Evolutionary conservation across 2,113 vertebrate genomes (phyloP).

Genomic region (Entomyzon cyanotis): DNA sequence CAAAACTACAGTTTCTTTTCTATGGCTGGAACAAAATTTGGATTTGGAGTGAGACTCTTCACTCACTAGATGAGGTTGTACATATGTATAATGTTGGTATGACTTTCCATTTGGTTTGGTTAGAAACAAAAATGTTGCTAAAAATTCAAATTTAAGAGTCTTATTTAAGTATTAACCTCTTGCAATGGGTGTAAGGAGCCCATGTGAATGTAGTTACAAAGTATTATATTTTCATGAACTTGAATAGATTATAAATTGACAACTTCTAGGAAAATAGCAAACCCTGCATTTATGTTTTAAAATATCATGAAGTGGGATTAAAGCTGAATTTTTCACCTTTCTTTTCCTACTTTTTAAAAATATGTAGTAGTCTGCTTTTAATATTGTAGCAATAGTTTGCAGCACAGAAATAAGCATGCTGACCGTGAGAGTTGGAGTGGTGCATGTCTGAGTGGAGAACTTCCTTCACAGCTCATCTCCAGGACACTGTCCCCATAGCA

Average conservation of each 20-base stretch:
- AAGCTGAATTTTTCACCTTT: background rate
- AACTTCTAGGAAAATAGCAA: background rate
- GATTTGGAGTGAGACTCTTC: background rate
- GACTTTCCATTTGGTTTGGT: background rate
- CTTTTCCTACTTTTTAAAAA: background rate
- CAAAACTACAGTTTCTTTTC: conserved; percentile 11
- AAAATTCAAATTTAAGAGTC: background rate
- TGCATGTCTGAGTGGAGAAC: background rate
- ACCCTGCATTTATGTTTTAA: background rate
- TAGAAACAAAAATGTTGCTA: background rate
- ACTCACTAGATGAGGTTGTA: background rate
- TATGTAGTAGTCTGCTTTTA: background rate
- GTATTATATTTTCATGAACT: background rate
- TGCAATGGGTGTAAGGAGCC: background rate
- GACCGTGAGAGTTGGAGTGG: background rate
- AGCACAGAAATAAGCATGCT: background rate
- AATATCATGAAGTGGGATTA: background rate
- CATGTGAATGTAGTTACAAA: background rate
- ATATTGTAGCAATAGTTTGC: background rate
- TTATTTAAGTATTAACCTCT: background rate
- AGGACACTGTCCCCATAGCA: background rate
- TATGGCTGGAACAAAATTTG: background rate
- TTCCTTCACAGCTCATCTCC: background rate
- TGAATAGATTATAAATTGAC: background rate
- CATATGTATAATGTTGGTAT: background rate